Evolutionary conservation across 2,888 invertebrate species (phyloP), one percentile per base, ranked within the genome.

Genomic region (Loripinus fragilis): DNA sequence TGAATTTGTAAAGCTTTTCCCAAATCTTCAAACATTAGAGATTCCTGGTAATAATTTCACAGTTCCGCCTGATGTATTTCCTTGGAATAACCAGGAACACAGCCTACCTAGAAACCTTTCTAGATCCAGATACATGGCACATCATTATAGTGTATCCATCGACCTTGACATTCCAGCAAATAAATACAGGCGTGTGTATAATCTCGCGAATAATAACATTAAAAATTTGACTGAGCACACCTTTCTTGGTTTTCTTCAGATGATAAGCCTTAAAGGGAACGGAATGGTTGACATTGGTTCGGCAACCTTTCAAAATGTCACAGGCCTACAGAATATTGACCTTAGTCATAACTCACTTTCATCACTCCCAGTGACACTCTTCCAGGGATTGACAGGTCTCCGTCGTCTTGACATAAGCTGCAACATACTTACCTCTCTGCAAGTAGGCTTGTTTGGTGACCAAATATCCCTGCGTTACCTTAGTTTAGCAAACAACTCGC

Each of bases 241-340:
- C 5, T 78, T 78, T 38, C 70, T 70, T 65, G 78, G 78, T 33
- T 50, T 48, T 38, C 17, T 78, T n/a, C 66, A 78, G 23, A 78
- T 64, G 41, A 78, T 78, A 48, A 60, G 65, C 17, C 64, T 78
- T 12, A 65, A 52, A 50, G 60, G 74, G 17, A 78, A 78, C 35
- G 70, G 66, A 10, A 48, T 78, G 41, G 17, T 45, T 10, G 17
- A 35, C 10, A 23, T 78, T 17, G 70, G 70, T 15, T 33, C 41
- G 1, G 35, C 65, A 12, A 70, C 55, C 0, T 78, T 78, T 66
- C 45, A 48, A 5, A 74, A 78, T 38, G 70, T 78, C 1, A 50
- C 30, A 7, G 72, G 65, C n/a, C 38, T 77, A 15, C 77, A 77
- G 25, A 60, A 69, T 38, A 38, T 77, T 17, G 77, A 77, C 45